phyloP scores from a whole-genome alignment of 1,140 invertebrate species.

The Nixonia krombeini region DNA sequence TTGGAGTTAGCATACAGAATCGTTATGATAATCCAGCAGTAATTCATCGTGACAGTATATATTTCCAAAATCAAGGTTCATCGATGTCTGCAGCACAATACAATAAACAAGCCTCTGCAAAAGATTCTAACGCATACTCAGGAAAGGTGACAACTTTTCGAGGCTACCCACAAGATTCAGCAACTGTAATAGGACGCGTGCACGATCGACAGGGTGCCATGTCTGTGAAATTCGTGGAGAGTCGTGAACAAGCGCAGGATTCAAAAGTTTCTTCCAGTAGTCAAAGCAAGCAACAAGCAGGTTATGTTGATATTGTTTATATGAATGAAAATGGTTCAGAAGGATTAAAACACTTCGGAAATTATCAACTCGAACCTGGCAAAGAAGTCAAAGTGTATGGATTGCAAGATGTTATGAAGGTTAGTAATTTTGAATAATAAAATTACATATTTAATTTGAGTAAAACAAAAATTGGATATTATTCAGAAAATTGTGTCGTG shows the following conservation, averaged over 20 bases:
- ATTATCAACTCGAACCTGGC: conserved; percentile 44
- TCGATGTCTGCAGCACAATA: conserved; percentile 21
- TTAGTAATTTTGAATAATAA: too few species aligned
- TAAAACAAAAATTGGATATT: too few species aligned
- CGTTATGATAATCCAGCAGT: conserved; percentile 14
- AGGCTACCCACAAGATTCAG: conserved; percentile 17
- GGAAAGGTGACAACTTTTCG: conserved; percentile 12
- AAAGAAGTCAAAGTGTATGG: conserved; percentile 51
- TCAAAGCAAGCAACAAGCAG: conserved; percentile 47
- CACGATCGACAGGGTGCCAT: conserved; percentile 29
- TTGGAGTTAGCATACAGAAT: conserved; percentile 24
- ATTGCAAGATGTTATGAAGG: conserved; percentile 56
- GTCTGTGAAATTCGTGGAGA: conserved; percentile 33
- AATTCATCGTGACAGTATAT: conserved; percentile 19
- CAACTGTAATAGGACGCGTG: conserved; percentile 12
- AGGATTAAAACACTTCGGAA: conserved; percentile 53
- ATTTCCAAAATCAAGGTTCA: conserved; percentile 17
- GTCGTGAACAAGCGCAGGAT: conserved; percentile 11
- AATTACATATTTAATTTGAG: too few species aligned
- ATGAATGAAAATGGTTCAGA: conserved; percentile 42
- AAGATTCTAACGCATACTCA: conserved; percentile 20
- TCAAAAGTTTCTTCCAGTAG: conserved; percentile 16
- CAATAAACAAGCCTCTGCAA: conserved; percentile 4
- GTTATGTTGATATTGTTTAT: conserved; percentile 65
- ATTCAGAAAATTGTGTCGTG: too few species aligned